Evolutionary conservation across 2,888 invertebrate genomes (phyloP).

Genomic region (Galerucella calmariensis): DNA sequence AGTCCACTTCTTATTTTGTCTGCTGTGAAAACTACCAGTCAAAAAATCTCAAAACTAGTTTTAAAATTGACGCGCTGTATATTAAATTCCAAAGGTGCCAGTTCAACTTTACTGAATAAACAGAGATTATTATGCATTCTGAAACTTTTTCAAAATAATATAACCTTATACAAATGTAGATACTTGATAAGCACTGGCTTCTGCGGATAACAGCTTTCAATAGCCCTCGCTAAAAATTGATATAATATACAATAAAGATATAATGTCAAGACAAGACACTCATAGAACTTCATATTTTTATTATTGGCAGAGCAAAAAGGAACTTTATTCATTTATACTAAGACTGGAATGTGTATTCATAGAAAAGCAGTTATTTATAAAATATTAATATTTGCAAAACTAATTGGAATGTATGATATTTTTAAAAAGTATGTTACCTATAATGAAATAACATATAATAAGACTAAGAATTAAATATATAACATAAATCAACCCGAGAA

Average conservation of each 20-base stretch:
- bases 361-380: not conserved
- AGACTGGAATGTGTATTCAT: conserved; percentile 9
- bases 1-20: too few relatives aligned
- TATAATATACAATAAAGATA: conserved; percentile 19
- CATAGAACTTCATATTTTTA: conserved; percentile 15
- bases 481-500: too few relatives aligned
- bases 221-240: conserved; percentile 29
- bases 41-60: too few relatives aligned
- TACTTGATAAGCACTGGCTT: conserved; percentile 24
- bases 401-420: conserved; percentile 6
- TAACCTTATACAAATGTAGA: conserved; percentile 22
- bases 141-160: conserved; percentile 19
- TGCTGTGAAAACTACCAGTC: too few relatives aligned
- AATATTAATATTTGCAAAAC: not conserved
- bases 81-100: not conserved
- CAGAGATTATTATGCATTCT: conserved; percentile 18
- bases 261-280: conserved; percentile 22
- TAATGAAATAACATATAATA: not conserved
- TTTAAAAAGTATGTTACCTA: not conserved
- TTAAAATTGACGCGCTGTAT: not conserved
- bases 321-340: conserved; percentile 9
- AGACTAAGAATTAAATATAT: not conserved
- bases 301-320: not conserved
- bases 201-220: conserved; percentile 18
- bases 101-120: conserved; percentile 6